Conservation (phyloP, 1,140 invertebrate genomes). For the Periplaneta americana region DNA sequence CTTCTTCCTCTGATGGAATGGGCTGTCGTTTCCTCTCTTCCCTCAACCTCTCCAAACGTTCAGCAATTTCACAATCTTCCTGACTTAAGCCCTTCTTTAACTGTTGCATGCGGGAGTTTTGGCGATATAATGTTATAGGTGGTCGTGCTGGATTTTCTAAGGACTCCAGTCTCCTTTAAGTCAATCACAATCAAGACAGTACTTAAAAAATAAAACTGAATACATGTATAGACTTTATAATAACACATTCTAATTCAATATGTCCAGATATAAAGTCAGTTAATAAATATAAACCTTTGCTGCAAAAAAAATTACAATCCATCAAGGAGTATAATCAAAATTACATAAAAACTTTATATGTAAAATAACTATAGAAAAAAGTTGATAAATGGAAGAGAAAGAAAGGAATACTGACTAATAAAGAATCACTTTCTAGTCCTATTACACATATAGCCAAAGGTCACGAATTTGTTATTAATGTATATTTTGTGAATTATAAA, state of each 20-base stretch:
- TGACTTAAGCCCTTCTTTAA: conserved; percentile 35
- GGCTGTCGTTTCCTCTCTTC: conserved; percentile 31
- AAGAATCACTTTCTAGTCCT: no score
- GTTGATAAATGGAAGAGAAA: no score
- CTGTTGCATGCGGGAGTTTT: conserved; percentile 35
- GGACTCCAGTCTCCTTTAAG: conserved; percentile 30
- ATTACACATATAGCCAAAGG: no score
- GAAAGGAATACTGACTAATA: no score
- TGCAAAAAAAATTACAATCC: no score
- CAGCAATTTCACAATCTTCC: conserved; percentile 45
- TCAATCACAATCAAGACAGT: neutral
- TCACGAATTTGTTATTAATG: no score
- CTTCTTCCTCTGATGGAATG: conserved; percentile 21
- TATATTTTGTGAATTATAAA: no score
- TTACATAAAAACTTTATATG: no score
- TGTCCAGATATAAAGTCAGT: neutral
- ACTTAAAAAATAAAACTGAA: neutral
- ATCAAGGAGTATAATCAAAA: no score
- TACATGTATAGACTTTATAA: neutral
- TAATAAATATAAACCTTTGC: no score
- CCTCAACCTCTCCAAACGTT: conserved; percentile 53
- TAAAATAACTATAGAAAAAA: no score
- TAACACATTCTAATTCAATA: neutral
- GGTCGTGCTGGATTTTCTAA: conserved; percentile 38
- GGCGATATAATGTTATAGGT: conserved; percentile 44